Percentiles rank a stretch among this genome's conserved stretches.
phyloP scores from a whole-genome alignment of 2,797 vertebrate species.

The Discoglossus pictus region DNA sequence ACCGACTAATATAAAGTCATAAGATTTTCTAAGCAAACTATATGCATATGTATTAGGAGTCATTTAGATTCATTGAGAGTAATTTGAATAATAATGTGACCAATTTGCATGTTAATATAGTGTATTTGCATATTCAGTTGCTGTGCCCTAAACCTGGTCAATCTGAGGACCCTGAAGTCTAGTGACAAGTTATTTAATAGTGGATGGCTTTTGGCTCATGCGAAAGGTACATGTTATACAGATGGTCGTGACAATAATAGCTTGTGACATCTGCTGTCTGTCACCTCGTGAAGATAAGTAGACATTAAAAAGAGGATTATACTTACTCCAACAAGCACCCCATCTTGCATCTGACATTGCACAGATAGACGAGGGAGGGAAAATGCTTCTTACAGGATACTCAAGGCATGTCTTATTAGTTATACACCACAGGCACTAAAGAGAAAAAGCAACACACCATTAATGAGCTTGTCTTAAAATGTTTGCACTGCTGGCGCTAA shows the following conservation, averaged over 20 bases:
- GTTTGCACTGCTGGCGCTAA: not conserved
- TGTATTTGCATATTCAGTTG: constrained; percentile 23
- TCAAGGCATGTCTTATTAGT: constrained; percentile 74
- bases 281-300: not conserved
- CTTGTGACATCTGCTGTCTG: not conserved
- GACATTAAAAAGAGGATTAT: constrained; percentile 18
- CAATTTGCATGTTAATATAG: constrained; percentile 31
- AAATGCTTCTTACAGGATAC: constrained; percentile 79
- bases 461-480: constrained; percentile 19
- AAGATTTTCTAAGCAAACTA: not conserved
- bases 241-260: constrained; percentile 4
- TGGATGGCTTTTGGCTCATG: not conserved
- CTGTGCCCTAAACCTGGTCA: not conserved
- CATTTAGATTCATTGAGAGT: constrained; percentile 3
- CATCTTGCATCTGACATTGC: constrained; percentile 75
- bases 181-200: constrained; percentile 6
- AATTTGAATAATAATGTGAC: constrained; percentile 21
- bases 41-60: constrained; percentile 34
- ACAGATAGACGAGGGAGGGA: constrained; percentile 76
- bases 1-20: not conserved
- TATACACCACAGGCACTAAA: constrained; percentile 88
- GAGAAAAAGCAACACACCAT: constrained; percentile 43
- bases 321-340: constrained; percentile 89
- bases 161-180: not conserved
- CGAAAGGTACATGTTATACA: not conserved